Percentiles rank a stretch among this genome's conserved stretches.
phyloP scores from a whole-genome alignment of 2,113 vertebrate genomes.

The Oryzias melastigma region DNA sequence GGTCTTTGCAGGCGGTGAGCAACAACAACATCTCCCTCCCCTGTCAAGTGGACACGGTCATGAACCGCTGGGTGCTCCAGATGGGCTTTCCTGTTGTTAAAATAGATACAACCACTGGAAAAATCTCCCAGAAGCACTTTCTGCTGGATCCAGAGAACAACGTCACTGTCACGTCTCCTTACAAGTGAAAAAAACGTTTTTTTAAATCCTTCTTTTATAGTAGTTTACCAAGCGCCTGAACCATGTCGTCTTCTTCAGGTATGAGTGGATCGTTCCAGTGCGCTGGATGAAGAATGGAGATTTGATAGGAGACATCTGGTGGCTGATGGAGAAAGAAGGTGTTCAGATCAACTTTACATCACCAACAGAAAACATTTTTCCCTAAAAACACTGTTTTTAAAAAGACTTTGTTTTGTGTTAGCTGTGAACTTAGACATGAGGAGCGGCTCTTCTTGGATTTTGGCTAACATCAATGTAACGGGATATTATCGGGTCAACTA shows the following conservation, averaged over 20 bases:
- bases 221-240: background rate
- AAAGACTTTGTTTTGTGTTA: constrained; percentile 23
- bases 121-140: constrained; percentile 82
- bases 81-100: constrained; percentile 92
- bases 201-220: background rate
- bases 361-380: background rate
- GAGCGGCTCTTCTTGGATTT: constrained; percentile 67
- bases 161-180: constrained; percentile 72
- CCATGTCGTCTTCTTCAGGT: constrained; percentile 29
- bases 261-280: constrained; percentile 65
- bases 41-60: constrained; percentile 62
- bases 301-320: constrained; percentile 52
- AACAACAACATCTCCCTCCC: constrained; percentile 45
- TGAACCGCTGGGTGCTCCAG: constrained; percentile 91
- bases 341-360: background rate
- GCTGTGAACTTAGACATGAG: constrained; percentile 25
- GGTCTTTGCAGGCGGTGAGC: constrained; percentile 61
- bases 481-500: constrained; percentile 94
- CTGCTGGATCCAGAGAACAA: constrained; percentile 77
- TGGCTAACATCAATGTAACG: constrained; percentile 83
- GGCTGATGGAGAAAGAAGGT: constrained; percentile 62
- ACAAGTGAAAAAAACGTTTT: constrained; percentile 65
- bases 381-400: background rate
- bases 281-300: constrained; percentile 56
- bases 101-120: constrained; percentile 72